phyloP scores from a whole-genome alignment of 2,113 vertebrate species.

The Brienomyrus longianalis region DNA sequence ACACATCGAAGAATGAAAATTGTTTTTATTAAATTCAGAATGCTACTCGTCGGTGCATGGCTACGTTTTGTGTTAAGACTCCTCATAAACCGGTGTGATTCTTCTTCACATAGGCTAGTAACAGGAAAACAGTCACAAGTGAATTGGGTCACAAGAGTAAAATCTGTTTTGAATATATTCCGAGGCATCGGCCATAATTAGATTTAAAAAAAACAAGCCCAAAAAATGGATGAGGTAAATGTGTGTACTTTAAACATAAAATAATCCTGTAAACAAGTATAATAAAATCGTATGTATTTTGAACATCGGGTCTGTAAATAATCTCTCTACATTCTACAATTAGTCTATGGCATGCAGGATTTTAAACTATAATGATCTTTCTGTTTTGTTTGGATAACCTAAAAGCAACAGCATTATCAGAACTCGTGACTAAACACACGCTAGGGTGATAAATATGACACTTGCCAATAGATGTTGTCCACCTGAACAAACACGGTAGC shows the following conservation, averaged over 20 bases:
- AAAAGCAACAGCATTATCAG: slow-evolving; percentile 2
- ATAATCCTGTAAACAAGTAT: neutral
- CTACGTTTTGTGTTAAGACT: neutral
- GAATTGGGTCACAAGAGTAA: neutral
- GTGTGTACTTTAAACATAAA: neutral
- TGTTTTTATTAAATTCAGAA: slow-evolving; percentile 34
- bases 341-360: neutral
- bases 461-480: slow-evolving; percentile 14
- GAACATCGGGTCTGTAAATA: neutral
- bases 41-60: slow-evolving; percentile 15
- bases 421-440: neutral
- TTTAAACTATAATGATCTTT: neutral
- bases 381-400: neutral
- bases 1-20: slow-evolving; percentile 63
- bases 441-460: neutral
- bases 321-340: neutral
- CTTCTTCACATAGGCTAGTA: neutral
- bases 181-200: neutral
- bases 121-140: neutral
- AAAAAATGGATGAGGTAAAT: neutral
- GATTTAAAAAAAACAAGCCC: neutral
- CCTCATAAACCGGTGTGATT: slow-evolving; percentile 8
- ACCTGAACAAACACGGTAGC: slow-evolving; percentile 40
- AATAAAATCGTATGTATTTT: neutral
- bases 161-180: neutral